These are phyloP conservation scores for Puffinus mauretanicus DNA, from an alignment of 2,113 vertebrate genomes.

Conservation along the genomic window DNA sequence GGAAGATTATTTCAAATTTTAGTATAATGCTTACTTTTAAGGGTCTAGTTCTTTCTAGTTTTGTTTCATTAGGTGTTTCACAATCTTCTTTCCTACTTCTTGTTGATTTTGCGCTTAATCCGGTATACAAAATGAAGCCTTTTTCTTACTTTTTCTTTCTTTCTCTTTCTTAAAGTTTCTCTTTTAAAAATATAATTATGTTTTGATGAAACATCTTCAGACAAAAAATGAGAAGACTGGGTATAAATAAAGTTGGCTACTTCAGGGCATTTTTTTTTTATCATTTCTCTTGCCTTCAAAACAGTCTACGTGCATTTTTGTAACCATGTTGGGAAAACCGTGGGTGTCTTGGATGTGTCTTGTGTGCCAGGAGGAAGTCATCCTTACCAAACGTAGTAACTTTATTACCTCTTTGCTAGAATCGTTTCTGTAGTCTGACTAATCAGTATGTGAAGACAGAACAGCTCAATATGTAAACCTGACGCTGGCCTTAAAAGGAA, in stretches of 20 bases:
- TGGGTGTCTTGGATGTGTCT: neutral
- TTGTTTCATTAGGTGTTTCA: neutral
- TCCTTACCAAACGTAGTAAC: neutral
- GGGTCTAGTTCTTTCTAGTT: neutral
- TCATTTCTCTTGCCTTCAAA: neutral
- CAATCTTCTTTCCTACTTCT: neutral
- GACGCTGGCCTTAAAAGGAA: neutral
- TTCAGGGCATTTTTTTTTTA: neutral
- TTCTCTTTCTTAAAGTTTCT: neutral
- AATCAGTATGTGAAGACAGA: neutral
- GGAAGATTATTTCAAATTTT: neutral
- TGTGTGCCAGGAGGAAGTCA: neutral
- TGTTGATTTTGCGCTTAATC: neutral
- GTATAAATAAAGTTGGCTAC: neutral
- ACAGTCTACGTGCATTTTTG: neutral
- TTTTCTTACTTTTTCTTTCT: neutral
- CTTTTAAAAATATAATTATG: neutral
- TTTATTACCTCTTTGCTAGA: neutral
- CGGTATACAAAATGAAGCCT: neutral
- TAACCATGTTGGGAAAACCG: neutral
- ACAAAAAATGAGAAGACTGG: neutral
- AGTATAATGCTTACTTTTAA: neutral
- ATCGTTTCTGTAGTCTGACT: neutral
- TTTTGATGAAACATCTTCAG: neutral
- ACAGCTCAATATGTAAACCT: neutral